A percentile compares a stretch with the other conserved stretches of the same genome.
phyloP scores from a whole-genome alignment of 2,113 vertebrate genomes.

The Microtus oregoni region DNA sequence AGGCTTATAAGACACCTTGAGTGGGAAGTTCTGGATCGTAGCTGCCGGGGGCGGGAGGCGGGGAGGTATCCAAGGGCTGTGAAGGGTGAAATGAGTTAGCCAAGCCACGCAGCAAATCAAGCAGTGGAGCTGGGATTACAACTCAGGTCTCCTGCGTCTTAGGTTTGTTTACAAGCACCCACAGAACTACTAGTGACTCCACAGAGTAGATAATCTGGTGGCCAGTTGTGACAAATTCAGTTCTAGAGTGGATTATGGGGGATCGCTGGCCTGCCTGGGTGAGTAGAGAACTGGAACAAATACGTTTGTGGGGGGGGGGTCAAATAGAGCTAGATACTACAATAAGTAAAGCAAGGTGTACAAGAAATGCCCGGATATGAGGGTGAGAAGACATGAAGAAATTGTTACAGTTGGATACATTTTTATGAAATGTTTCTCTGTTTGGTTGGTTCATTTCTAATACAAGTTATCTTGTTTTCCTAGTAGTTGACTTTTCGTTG shows the following conservation, averaged over 20 bases:
- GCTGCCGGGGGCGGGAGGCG: too few relatives aligned
- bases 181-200: background rate
- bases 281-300: background rate
- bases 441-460: background rate
- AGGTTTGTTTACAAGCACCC: background rate
- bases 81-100: background rate
- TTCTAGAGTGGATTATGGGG: background rate
- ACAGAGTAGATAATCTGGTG: background rate
- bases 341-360: background rate
- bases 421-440: background rate
- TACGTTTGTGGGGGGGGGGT: rapidly evolving
- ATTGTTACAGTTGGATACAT: background rate
- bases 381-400: background rate
- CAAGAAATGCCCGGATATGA: background rate
- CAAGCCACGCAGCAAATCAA: background rate
- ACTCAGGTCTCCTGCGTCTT: background rate
- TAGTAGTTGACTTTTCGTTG: background rate
- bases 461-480: background rate
- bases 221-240: background rate
- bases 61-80: background rate
- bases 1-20: background rate
- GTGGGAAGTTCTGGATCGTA: background rate
- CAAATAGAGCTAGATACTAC: background rate
- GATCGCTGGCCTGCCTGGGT: background rate
- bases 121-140: background rate